Evolutionary conservation across 2,888 invertebrate genomes (phyloP), one percentile per base, ranked within the genome.

Genomic region (Mechanitis messenoides): DNA sequence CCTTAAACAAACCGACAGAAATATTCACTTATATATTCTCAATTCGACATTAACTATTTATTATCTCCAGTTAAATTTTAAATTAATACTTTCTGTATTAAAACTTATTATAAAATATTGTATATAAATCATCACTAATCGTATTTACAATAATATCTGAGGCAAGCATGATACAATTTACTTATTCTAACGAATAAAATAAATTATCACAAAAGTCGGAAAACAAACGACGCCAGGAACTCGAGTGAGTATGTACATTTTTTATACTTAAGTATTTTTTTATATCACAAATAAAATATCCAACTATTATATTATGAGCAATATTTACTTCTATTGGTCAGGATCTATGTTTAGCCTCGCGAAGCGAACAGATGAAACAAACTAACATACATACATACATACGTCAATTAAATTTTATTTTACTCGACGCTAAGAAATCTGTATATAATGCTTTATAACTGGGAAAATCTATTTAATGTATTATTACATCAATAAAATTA

Each of bases 241-340:
- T 78, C 73, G 75, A 72, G 70, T 68, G 67, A 75, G 72, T 84
- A 84, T 84, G 77, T 84, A 83, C 81, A 83, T 68, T 71, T 72
- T 71, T 72, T 74, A 76, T 73, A 69, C 76, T 78, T 75, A 78
- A 72, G 65, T 72, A 72, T 63, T 78, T 77, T 79, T 80, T 31
- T 76, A 76, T 85, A 88, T 87, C 85, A 88, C 86, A 87, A 88
- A 87, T 84, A 78, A 87, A 85, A 87, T 77, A 80, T 75, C 82
- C 70, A 84, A 83, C 81, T 85, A 85, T 85, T 80, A 50, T 31
- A 50, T 74, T 83, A 84, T 87, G 88, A 88, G 88, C 88, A 88
- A 85, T 76, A 75, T 77, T 78, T 81, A 75, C 86, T 88, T 87
- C 83, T 73, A 80, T 88, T 88, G 88, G 88, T 88, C 88, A 83